phyloP scores from a whole-genome alignment of 2,113 vertebrate species.

The Channa maculata region DNA sequence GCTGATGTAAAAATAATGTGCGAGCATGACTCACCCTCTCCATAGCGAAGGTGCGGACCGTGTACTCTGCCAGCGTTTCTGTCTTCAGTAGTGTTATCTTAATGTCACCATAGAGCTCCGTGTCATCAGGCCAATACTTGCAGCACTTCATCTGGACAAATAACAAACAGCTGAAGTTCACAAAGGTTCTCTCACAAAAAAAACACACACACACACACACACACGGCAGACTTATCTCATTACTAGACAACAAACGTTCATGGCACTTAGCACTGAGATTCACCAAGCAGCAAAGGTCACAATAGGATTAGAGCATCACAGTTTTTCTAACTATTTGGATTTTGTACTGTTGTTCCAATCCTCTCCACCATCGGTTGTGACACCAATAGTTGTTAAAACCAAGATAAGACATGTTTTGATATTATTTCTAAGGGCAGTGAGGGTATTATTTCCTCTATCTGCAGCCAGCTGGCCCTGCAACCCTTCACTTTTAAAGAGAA shows the following conservation, averaged over 20 bases:
- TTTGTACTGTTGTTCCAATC: neutral
- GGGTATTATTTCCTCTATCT: slow-evolving; percentile 16
- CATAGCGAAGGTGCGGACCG: slow-evolving; percentile 92
- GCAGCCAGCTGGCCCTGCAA: neutral
- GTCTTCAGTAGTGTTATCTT: slow-evolving; percentile 94
- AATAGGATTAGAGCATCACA: no score
- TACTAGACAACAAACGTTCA: neutral
- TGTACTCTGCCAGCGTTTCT: slow-evolving; percentile 91
- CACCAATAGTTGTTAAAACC: neutral
- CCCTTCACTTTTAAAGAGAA: slow-evolving; percentile 21
- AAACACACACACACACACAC: neutral
- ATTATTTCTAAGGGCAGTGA: neutral
- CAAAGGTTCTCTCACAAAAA: neutral
- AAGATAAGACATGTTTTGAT: slow-evolving; percentile 7
- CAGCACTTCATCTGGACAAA: slow-evolving; percentile 92
- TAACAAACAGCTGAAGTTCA: slow-evolving; percentile 18
- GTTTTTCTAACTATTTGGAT: slow-evolving; percentile 29
- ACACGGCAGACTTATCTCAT: neutral
- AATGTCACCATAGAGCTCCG: slow-evolving; percentile 95
- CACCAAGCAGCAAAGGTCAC: neutral
- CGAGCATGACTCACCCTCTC: slow-evolving; percentile 87
- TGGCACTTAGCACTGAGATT: neutral
- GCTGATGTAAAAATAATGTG: slow-evolving; percentile 5
- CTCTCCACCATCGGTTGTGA: neutral
- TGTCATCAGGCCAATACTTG: slow-evolving; percentile 97